A percentile compares a stretch with the other conserved stretches of the same genome.
These are phyloP conservation scores for Drosophila melanosoma DNA, from an alignment of 2,888 invertebrate species.

Conservation along the genomic window DNA sequence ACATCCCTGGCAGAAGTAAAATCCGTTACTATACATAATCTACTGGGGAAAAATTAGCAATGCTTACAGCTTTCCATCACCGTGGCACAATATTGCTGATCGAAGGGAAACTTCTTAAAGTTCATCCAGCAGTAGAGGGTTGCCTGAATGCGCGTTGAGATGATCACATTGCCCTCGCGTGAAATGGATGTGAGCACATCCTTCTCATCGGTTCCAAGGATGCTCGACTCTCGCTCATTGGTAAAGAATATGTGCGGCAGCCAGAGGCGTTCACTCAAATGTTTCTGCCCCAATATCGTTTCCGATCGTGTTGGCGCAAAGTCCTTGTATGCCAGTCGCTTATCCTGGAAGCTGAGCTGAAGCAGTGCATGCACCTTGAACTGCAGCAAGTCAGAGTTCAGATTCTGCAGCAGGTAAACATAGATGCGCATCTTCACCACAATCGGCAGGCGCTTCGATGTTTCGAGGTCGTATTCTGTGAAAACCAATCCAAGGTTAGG, in stretches of 20 bases:
- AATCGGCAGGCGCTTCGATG: constrained; percentile 70
- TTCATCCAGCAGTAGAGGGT: constrained; percentile 83
- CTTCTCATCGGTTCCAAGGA: constrained; percentile 82
- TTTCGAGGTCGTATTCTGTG: constrained; percentile 48
- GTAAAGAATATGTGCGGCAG: constrained; percentile 82
- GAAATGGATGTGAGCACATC: constrained; percentile 82
- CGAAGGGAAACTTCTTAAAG: constrained; percentile 82
- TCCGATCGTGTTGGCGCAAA: constrained; percentile 72
- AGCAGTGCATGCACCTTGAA: constrained; percentile 79
- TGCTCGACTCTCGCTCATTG: constrained; percentile 81
- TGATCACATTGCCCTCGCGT: constrained; percentile 77
- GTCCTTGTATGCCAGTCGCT: constrained; percentile 72
- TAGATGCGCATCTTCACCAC: constrained; percentile 79
- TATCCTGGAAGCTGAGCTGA: constrained; percentile 78
- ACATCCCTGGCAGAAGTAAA: constrained; percentile 75
- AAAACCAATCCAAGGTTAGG: not conserved
- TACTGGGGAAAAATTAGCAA: accelerated
- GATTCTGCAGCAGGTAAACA: constrained; percentile 81
- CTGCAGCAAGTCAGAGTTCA: constrained; percentile 81
- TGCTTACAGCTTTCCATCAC: constrained; percentile 81
- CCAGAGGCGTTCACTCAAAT: constrained; percentile 82
- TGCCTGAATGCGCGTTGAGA: constrained; percentile 79
- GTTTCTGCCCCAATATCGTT: constrained; percentile 80
- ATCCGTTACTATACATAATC: accelerated
- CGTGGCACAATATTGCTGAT: constrained; percentile 80